Evolutionary conservation across 2,888 invertebrate genomes (phyloP).

Genomic region (Eumerus sabulonum): DNA sequence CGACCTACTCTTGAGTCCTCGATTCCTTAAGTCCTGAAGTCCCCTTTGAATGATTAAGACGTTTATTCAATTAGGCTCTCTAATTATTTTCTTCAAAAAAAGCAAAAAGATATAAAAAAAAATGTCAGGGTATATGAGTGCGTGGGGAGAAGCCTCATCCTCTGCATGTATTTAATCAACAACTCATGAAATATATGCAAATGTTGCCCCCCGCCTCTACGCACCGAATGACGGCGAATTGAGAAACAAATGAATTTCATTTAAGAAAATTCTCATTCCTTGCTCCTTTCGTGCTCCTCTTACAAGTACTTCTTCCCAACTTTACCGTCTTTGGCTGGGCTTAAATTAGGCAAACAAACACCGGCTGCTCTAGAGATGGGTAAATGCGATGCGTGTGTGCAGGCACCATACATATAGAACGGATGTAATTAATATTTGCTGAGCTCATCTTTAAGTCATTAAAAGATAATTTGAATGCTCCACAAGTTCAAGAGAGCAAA

Average conservation of each 20-base stretch:
- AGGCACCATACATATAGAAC: constrained; percentile 1
- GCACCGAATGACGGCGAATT: constrained; percentile 10
- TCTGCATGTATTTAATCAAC: constrained; percentile 49
- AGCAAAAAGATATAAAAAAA: neutral
- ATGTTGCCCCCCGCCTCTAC: constrained; percentile 27
- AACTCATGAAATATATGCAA: constrained; percentile 47
- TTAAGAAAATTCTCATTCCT: constrained; percentile 11
- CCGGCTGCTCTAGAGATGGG: neutral
- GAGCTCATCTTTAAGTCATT: constrained; percentile 65
- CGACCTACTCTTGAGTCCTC: too few species aligned
- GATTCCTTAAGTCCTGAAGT: neutral
- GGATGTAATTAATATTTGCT: constrained; percentile 64
- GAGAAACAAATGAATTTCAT: constrained; percentile 46
- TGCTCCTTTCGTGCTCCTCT: too few species aligned
- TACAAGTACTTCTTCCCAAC: too few species aligned
- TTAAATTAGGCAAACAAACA: too few species aligned
- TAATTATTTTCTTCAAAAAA: constrained; percentile 37
- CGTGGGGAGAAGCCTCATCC: neutral
- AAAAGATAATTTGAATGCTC: constrained; percentile 64
- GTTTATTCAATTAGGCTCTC: constrained; percentile 60
- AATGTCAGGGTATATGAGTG: neutral
- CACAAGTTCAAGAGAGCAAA: constrained; percentile 61
- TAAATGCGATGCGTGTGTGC: constrained; percentile 4
- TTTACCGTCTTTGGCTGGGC: too few species aligned
- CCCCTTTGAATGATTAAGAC: constrained; percentile 40